These are phyloP conservation scores for Schlechtendalia chinensis DNA, from an alignment of 1,140 invertebrate genomes.

Conservation along the genomic window DNA sequence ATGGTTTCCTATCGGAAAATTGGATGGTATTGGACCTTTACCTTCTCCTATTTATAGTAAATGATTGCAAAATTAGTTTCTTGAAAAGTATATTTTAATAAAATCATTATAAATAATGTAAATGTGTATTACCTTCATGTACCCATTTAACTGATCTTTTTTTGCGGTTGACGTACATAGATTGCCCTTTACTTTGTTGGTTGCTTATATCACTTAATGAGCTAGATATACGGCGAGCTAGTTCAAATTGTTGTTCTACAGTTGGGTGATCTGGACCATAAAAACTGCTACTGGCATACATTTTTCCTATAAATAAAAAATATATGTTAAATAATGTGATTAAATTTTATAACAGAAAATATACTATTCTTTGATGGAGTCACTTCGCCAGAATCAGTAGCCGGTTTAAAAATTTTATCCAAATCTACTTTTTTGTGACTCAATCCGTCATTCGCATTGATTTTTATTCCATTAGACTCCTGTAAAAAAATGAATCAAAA, in stretches of 20 bases:
- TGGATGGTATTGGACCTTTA: constrained; percentile 42
- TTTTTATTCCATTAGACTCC: constrained; percentile 58
- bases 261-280: constrained; percentile 89
- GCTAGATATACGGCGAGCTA: constrained; percentile 85
- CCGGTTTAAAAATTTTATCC: constrained; percentile 82
- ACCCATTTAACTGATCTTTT: constrained; percentile 92
- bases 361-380: constrained; percentile 60
- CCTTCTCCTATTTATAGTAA: constrained; percentile 12
- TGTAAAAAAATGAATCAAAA: constrained; percentile 52
- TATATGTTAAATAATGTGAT: constrained; percentile 37
- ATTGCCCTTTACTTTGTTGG: constrained; percentile 85
- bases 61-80: no score
- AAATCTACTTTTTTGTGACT: constrained; percentile 67
- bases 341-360: background rate
- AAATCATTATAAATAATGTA: background rate
- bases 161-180: constrained; percentile 93
- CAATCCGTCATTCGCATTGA: constrained; percentile 58
- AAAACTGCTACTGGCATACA: constrained; percentile 91
- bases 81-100: background rate
- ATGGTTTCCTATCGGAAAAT: constrained; percentile 9
- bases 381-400: constrained; percentile 70
- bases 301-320: constrained; percentile 70
- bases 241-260: constrained; percentile 89
- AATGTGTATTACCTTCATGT: constrained; percentile 68
- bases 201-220: constrained; percentile 91